Percentiles rank a stretch among this genome's conserved stretches.
phyloP scores from a whole-genome alignment of 2,888 invertebrate species.

The Prosopocoilus inquinatus region DNA sequence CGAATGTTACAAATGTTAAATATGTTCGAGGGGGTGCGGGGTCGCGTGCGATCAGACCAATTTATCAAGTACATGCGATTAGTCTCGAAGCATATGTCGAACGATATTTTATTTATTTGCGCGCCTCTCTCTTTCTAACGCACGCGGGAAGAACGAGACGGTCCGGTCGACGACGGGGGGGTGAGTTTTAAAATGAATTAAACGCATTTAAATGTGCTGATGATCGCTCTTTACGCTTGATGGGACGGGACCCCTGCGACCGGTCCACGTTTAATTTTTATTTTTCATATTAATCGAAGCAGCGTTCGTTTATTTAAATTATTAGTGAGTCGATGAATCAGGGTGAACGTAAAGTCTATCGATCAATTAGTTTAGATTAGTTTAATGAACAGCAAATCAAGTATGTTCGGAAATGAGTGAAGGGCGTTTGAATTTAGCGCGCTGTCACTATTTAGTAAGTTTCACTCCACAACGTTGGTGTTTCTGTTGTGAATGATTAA shows the following conservation, averaged over 20 bases:
- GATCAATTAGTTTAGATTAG: too few relatives aligned
- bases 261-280: too few relatives aligned
- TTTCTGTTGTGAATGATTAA: too few relatives aligned
- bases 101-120: slow-evolving; percentile 4
- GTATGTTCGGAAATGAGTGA: too few relatives aligned
- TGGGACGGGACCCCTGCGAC: slow-evolving; percentile 33
- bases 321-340: slow-evolving; percentile 21
- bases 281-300: slow-evolving; percentile 30
- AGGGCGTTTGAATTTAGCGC: too few relatives aligned
- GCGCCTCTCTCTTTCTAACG: slow-evolving; percentile 13
- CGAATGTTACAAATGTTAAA: slow-evolving; percentile 2
- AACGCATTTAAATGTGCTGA: slow-evolving; percentile 42
- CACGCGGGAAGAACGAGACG: slow-evolving; percentile 1
- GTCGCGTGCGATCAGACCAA: slow-evolving; percentile 7
- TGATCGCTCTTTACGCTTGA: slow-evolving; percentile 40
- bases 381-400: too few relatives aligned
- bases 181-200: slow-evolving; percentile 34
- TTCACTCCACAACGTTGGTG: too few relatives aligned
- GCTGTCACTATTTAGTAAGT: too few relatives aligned
- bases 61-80: slow-evolving; percentile 8
- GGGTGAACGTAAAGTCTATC: slow-evolving; percentile 33
- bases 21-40: background rate
- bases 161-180: slow-evolving; percentile 5
- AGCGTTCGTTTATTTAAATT: slow-evolving; percentile 43
- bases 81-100: slow-evolving; percentile 10